Conservation (phyloP, 2,113 vertebrate genomes). For the Micromys minutus region DNA sequence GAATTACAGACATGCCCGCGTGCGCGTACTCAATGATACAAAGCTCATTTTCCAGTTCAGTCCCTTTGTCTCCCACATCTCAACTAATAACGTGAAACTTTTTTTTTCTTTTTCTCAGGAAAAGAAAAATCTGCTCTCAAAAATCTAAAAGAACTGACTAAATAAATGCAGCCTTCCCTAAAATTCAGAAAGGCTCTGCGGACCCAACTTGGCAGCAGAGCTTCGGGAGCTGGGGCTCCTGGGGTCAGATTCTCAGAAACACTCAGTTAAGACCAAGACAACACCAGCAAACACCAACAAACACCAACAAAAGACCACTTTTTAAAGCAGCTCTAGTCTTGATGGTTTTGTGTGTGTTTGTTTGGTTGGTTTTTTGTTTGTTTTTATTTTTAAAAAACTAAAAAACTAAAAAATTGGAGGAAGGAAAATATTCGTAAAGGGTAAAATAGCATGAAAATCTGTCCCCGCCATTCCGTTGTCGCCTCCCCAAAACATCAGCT, state of each 20-base stretch:
- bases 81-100: not conserved
- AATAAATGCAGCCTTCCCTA: not conserved
- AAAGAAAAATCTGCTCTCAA: not conserved
- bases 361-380: not conserved
- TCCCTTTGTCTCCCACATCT: not conserved
- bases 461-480: not conserved
- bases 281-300: not conserved
- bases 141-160: not conserved
- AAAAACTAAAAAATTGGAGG: not conserved
- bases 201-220: not conserved
- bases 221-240: not conserved
- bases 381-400: not conserved
- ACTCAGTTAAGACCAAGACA: not conserved
- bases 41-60: not conserved
- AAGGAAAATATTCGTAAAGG: not conserved
- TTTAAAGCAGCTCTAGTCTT: not conserved
- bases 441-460: not conserved
- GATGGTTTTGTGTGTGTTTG: not conserved
- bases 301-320: not conserved
- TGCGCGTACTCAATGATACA: not conserved
- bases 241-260: not conserved
- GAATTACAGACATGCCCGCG: not conserved
- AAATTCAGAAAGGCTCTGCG: not conserved
- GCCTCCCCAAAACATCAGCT: not conserved
- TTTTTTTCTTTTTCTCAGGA: constrained; percentile 18